Percentiles rank a stretch among this genome's conserved stretches.
These are phyloP conservation scores for Rhinophrynus dorsalis DNA, from an alignment of 2,797 vertebrate genomes.

Conservation along the genomic window DNA sequence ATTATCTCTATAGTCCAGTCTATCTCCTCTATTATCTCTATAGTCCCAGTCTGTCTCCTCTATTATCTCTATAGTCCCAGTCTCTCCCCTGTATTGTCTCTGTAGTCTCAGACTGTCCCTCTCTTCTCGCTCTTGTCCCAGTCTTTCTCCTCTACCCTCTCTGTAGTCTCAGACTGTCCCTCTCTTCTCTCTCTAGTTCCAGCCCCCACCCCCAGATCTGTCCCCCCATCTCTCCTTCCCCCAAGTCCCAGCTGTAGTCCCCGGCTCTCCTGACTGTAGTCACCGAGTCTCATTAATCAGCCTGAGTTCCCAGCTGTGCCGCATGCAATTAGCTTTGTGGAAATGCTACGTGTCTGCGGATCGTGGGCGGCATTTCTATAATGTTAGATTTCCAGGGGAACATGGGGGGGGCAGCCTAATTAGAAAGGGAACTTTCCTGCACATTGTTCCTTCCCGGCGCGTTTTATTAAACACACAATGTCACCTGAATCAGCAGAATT, in stretches of 20 bases:
- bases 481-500: conserved; percentile 13
- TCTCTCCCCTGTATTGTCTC: no score
- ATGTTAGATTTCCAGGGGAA: conserved; percentile 33
- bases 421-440: conserved; percentile 28
- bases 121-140: not conserved
- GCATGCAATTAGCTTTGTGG: conserved; percentile 42
- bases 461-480: conserved; percentile 25
- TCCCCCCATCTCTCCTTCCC: no score
- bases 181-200: not conserved
- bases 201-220: no score
- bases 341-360: conserved; percentile 36
- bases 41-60: no score
- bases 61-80: no score
- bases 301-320: conserved; percentile 31
- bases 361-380: conserved; percentile 41
- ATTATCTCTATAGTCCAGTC: no score
- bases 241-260: not conserved
- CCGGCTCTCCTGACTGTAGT: conserved; percentile 3
- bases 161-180: not conserved
- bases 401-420: conserved; percentile 25
- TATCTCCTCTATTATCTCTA: no score
- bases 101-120: no score
- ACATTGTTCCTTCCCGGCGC: conserved; percentile 7
- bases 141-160: not conserved
- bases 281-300: conserved; percentile 33